These are phyloP conservation scores for Sarcoramphus papa DNA, from an alignment of 2,797 vertebrate genomes.

Conservation along the genomic window DNA sequence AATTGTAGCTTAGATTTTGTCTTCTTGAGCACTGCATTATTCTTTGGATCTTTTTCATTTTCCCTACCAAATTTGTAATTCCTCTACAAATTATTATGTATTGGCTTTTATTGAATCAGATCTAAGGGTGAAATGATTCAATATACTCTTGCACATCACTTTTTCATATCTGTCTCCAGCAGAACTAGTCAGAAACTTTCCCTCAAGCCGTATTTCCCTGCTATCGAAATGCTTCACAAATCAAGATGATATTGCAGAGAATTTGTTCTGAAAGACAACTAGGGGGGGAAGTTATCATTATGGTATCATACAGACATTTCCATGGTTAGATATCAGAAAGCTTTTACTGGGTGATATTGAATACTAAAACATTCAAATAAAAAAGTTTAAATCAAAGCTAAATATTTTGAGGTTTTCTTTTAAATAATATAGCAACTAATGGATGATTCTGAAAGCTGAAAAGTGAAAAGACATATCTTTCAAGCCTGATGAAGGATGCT, in stretches of 20 bases:
- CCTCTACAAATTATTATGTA: not conserved
- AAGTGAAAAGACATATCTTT: not conserved
- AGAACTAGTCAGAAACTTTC: not conserved
- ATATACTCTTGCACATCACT: not conserved
- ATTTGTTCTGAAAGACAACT: not conserved
- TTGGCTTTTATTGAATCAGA: not conserved
- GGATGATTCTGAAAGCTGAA: not conserved
- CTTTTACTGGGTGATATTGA: not conserved
- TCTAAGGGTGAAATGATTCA: not conserved
- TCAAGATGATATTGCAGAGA: not conserved
- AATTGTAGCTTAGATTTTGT: not conserved
- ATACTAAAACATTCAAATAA: not conserved
- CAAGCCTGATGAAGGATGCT: not conserved
- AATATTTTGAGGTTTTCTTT: not conserved
- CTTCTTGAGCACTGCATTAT: not conserved
- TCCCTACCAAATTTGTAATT: not conserved
- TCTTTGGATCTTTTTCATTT: not conserved
- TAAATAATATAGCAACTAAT: not conserved
- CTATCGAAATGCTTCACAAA: not conserved
- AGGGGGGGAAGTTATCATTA: not conserved
- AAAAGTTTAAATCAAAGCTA: not conserved
- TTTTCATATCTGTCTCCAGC: not conserved
- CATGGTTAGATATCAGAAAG: not conserved
- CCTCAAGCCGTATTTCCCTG: not conserved
- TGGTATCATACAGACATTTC: not conserved